These are phyloP conservation scores for Micronisus gabar DNA, from an alignment of 2,113 vertebrate species.

Conservation along the genomic window DNA sequence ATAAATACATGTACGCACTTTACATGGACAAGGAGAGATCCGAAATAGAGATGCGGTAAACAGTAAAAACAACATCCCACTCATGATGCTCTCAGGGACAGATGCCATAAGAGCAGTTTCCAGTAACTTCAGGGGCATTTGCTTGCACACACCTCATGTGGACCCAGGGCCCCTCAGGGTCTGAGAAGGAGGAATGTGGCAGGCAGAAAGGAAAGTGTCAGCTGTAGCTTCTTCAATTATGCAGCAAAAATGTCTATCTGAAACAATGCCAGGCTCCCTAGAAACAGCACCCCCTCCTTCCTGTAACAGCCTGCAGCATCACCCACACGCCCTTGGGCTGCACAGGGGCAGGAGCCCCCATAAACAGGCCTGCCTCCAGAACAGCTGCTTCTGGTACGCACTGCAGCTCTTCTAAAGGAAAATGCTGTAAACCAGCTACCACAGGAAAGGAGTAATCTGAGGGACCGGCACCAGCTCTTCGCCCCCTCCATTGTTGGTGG, in stretches of 20 bases:
- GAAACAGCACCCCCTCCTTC: neutral
- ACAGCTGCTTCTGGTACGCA: neutral
- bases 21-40: neutral
- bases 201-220: neutral
- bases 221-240: neutral
- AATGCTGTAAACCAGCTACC: neutral
- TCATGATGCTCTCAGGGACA: neutral
- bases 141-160: neutral
- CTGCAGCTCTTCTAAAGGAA: neutral
- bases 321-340: neutral
- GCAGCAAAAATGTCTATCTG: neutral
- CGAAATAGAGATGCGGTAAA: neutral
- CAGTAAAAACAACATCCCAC: neutral
- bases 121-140: neutral
- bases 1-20: neutral
- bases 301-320: neutral
- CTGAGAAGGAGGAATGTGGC: neutral
- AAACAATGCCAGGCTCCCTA: neutral
- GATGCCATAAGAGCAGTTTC: neutral
- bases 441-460: neutral
- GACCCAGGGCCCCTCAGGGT: neutral
- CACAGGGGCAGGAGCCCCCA: fast-evolving
- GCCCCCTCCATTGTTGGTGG: neutral
- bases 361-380: neutral
- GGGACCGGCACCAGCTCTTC: fast-evolving